Evolutionary conservation across 2,888 invertebrate species (phyloP).

Genomic region (Lasioglossum malachurum): DNA sequence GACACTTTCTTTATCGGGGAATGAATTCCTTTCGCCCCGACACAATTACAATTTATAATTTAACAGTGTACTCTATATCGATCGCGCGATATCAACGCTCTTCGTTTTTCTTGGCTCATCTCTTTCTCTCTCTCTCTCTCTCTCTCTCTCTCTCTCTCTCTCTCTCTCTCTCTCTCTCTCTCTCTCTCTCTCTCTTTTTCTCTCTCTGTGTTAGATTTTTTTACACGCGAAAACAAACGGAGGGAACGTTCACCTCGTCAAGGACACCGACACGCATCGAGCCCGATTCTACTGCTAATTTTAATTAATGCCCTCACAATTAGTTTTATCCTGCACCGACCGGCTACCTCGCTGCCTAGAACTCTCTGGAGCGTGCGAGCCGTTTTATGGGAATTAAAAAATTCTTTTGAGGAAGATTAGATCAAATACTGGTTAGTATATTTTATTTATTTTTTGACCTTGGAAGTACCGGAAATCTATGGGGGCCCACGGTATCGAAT

Average conservation of each 20-base stretch:
- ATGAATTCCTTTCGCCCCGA: not conserved
- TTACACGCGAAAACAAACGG: not conserved
- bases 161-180: not conserved
- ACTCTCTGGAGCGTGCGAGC: not conserved
- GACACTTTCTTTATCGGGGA: slow-evolving; percentile 2
- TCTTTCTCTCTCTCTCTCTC: too few relatives aligned
- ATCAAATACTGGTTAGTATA: not conserved
- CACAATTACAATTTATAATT: slow-evolving; percentile 11
- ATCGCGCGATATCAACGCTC: not conserved
- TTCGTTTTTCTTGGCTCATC: not conserved
- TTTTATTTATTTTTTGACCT: not conserved
- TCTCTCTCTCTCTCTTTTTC: not conserved
- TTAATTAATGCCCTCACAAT: not conserved
- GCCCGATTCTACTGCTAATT: not conserved
- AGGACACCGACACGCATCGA: not conserved
- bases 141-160: not conserved
- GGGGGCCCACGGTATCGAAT: not conserved
- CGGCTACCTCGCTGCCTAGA: not conserved
- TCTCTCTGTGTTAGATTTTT: not conserved
- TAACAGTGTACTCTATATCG: not conserved
- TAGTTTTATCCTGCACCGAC: not conserved
- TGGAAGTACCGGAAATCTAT: not conserved
- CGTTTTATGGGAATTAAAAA: not conserved
- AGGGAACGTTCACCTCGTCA: not conserved
- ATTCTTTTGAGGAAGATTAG: not conserved